These are phyloP conservation scores for Hyposmocoma kahamanoa DNA, from an alignment of 1,140 invertebrate genomes.

Conservation along the genomic window DNA sequence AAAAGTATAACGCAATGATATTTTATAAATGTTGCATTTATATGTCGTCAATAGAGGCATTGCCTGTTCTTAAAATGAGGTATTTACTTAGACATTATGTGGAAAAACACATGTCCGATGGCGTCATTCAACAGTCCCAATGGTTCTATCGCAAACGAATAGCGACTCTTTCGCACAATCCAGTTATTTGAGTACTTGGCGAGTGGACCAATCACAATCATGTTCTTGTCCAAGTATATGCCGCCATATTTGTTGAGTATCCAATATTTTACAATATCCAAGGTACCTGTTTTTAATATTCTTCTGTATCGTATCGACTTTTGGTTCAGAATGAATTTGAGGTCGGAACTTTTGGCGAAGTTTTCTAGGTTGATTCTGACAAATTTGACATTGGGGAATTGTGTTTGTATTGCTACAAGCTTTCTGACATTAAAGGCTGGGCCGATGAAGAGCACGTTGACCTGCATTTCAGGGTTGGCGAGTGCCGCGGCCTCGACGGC, in stretches of 20 bases:
- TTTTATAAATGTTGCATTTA: too few species aligned
- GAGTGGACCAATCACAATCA: constrained; percentile 10
- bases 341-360: not conserved
- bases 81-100: too few species aligned
- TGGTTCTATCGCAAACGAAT: too few species aligned
- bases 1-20: too few species aligned
- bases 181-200: constrained; percentile 10
- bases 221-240: constrained; percentile 13
- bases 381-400: not conserved
- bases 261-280: constrained; percentile 7
- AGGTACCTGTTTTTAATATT: not conserved
- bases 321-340: not conserved
- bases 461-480: constrained; percentile 8
- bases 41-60: too few species aligned
- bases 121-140: too few species aligned
- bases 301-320: not conserved
- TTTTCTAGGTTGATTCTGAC: not conserved
- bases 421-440: not conserved
- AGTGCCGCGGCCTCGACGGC: constrained; percentile 21
- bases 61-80: too few species aligned
- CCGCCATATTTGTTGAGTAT: constrained; percentile 15
- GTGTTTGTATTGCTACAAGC: not conserved
- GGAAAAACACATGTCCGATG: too few species aligned
- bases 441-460: constrained; percentile 18
- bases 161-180: constrained; percentile 9